Base-by-base conservation (phyloP, 23 tunicate genomes). In the Halocynthia aurantium region DNA sequence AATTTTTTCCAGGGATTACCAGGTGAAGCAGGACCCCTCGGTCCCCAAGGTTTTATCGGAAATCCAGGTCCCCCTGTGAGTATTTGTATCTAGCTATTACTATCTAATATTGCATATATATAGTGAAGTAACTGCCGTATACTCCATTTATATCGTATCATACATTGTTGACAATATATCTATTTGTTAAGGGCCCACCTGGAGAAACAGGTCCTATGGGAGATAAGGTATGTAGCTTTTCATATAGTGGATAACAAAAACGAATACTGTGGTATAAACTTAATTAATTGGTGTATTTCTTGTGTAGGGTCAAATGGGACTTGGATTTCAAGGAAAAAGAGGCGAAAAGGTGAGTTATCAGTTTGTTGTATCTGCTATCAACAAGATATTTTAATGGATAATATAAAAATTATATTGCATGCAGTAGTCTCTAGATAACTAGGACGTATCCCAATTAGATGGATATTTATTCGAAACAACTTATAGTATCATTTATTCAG, bases 21-120 rank as follows among this genome's bases (percentile, higher is more conserved):
- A 50, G 98, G 98, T 53, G 81, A 76, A 55, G 22, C 56, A 6
- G 98, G 98, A 6, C 76, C 78, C 8, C 51, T 70, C 60, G 98
- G 98, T 7, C 98, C 98, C 6, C 79, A 72, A 75, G 98, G 98
- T 60, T 70, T 61, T 17, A 67, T 67, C 31, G 98, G 98, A 6
- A 62, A 77, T 69, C 82, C 88, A 17, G 98, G 98, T 13, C 98
- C 98, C 12, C 98, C 98, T 49, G 98, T 86, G 22, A 74, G 78
- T 52, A 65, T 65, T 10, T n/a, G 1, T n/a, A 58, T 13, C 63
- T 13, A 58, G 15, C 4, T 58, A 58, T 58, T 4, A 13, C 2
- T 58, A 58, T 58, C 63, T 58, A 15, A 58, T 58, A 13, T 58
- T 58, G 15, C 63, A 58, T 58, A 58, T 13, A 1, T 13, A 58